Base-by-base conservation (phyloP, 2,888 invertebrate species). In the Lumbricus terrestris region DNA sequence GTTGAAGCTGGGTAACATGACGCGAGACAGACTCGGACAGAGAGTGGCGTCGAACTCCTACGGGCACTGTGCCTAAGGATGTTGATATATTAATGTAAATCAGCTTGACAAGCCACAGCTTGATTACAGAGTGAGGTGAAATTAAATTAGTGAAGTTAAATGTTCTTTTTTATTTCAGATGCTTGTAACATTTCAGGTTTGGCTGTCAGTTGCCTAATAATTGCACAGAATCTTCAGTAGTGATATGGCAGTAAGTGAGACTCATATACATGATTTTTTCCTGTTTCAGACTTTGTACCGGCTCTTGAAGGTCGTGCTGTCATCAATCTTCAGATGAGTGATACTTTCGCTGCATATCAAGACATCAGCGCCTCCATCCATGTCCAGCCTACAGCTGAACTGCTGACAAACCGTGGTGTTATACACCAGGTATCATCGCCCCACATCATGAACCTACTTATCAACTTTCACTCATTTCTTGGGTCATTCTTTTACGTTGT, bases 231-330 rank as follows among this genome's bases (percentile, higher is more conserved):
- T 69, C n/a, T 69, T 69, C n/a, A 69, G 8, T 69, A 1, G 4
- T n/a, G n/a, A 16, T n/a, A n/a, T 69, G 69, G 11, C 11, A 69
- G 8, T 69, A 11, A n/a, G 69, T n/a, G 29, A 29, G 8, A 69
- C 69, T n/a, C 69, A n/a, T 11, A n/a, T 69, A n/a, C 34, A 34
- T 88, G 88, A 85, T n/a, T 34, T 42, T n/a, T 42, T 20, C 29
- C 38, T 54, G 90, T 29, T n/a, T 20, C 85, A 92, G 92, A 85
- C 8, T 93, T 90, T 90, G 91, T 93, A 91, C 94, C 94, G 91
- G 95, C 95, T 20, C 91, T 94, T 88, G 95, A 95, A 90, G 95
- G 94, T 16, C 92, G 95, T n/a, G 94, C 95, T 42, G 93, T 95
- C 88, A 94, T 95, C 42, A 95, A 94, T 91, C 93, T 95, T 29